These are phyloP conservation scores for Teinopalpus imperialis DNA, from an alignment of 2,888 invertebrate genomes.

Conservation along the genomic window DNA sequence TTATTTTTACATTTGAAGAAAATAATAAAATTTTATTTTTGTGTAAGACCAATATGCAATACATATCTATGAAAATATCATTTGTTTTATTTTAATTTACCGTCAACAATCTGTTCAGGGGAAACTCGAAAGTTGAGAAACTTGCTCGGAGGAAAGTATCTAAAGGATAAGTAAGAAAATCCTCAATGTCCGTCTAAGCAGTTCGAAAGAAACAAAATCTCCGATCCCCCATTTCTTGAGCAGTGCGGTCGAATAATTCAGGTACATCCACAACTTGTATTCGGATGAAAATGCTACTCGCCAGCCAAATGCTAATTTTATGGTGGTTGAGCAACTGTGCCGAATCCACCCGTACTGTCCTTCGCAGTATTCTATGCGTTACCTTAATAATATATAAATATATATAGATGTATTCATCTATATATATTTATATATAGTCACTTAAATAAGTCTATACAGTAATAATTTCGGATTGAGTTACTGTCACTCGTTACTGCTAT, in stretches of 20 bases:
- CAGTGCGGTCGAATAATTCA: conserved; percentile 74
- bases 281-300: conserved; percentile 74
- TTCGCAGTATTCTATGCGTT: conserved; percentile 73
- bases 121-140: too few species aligned
- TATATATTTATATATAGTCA: too few species aligned
- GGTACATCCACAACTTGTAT: conserved; percentile 63
- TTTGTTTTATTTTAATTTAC: too few species aligned
- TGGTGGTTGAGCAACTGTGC: conserved; percentile 81
- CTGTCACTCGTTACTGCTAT: too few species aligned
- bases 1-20: conserved; percentile 76
- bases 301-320: conserved; percentile 81
- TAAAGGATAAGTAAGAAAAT: conserved; percentile 31
- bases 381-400: conserved; percentile 75
- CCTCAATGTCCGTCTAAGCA: conserved; percentile 34
- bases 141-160: conserved; percentile 17
- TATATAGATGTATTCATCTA: too few species aligned
- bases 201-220: conserved; percentile 41
- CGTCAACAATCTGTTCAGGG: too few species aligned
- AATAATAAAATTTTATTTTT: conserved; percentile 77
- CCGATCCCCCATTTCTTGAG: conserved; percentile 51
- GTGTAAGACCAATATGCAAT: conserved; percentile 78
- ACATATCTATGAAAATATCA: conserved; percentile 67
- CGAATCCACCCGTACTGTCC: conserved; percentile 70
- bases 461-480: too few species aligned
- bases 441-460: too few species aligned